phyloP scores from a whole-genome alignment of 2,113 vertebrate species.

The Bubalus kerabau region DNA sequence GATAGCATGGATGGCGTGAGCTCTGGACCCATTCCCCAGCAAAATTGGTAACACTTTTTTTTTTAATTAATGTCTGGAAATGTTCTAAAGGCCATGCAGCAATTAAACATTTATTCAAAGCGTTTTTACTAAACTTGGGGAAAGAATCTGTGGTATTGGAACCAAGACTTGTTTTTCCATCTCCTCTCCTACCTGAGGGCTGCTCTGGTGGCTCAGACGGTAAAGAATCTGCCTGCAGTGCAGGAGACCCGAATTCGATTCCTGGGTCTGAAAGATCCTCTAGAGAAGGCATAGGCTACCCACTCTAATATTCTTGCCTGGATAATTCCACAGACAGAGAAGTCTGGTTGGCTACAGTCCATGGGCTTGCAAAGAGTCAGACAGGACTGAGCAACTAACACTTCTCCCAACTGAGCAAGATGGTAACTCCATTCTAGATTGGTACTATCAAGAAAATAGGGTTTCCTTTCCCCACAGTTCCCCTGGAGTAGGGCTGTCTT shows the following conservation, averaged over 20 bases:
- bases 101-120: conserved; percentile 18
- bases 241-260: not conserved
- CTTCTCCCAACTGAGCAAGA: not conserved
- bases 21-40: not conserved
- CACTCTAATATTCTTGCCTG: not conserved
- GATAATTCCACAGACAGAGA: not conserved
- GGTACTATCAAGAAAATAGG: not conserved
- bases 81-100: conserved; percentile 1
- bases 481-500: not conserved
- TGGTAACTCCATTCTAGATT: not conserved
- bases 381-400: not conserved
- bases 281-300: not conserved
- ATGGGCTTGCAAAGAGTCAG: not conserved
- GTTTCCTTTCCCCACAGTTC: not conserved
- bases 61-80: not conserved
- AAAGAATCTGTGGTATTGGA: not conserved
- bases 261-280: not conserved
- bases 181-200: not conserved
- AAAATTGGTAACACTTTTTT: not conserved
- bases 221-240: not conserved
- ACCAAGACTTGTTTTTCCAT: not conserved
- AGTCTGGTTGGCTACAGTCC: not conserved
- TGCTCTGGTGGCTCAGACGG: not conserved
- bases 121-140: not conserved
- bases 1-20: not conserved